phyloP scores from a whole-genome alignment of 2,797 vertebrate species.

The Arrhamphus sclerolepis region DNA sequence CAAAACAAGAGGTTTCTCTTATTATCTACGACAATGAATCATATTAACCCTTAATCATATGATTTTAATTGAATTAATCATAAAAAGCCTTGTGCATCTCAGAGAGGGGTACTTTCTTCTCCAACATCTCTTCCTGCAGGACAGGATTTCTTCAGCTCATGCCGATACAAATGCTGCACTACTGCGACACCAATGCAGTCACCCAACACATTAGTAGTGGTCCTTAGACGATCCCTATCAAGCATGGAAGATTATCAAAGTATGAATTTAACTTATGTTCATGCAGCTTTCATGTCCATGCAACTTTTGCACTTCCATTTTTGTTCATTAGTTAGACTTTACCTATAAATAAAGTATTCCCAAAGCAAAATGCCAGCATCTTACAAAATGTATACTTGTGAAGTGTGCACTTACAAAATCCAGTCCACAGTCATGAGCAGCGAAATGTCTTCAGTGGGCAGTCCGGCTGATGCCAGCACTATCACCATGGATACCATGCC shows the following conservation, averaged over 20 bases:
- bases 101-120: background rate
- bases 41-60: background rate
- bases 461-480: conserved; percentile 41
- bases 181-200: conserved; percentile 71
- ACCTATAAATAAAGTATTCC: background rate
- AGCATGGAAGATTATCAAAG: conserved; percentile 1
- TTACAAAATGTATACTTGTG: too few species aligned
- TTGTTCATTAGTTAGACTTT: background rate
- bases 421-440: conserved; percentile 48
- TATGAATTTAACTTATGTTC: conserved; percentile 1
- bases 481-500: conserved; percentile 71
- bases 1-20: background rate
- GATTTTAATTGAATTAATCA: background rate
- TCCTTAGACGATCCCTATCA: conserved; percentile 82
- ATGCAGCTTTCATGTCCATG: background rate
- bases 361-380: background rate
- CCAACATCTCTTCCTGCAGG: background rate
- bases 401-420: conserved; percentile 45
- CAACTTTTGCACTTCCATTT: background rate
- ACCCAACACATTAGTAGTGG: conserved; percentile 85
- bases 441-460: conserved; percentile 44
- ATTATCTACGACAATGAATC: background rate
- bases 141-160: conserved; percentile 19
- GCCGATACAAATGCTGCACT: conserved; percentile 52
- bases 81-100: background rate